phyloP scores from a whole-genome alignment of 2,888 invertebrate genomes.

The Ephialtes manifestator region DNA sequence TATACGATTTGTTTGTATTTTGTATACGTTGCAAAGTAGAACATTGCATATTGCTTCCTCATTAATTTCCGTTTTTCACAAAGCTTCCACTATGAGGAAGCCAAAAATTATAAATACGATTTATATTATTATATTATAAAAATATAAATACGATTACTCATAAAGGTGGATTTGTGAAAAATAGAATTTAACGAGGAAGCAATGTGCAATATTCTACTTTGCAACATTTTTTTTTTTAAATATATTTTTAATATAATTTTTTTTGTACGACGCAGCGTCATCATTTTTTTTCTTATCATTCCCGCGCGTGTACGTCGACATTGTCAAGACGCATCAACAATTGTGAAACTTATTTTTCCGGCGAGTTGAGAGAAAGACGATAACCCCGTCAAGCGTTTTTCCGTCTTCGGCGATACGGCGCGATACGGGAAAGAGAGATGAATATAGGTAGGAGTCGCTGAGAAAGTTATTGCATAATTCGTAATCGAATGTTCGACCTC shows the following conservation, averaged over 20 bases:
- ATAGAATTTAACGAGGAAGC: not conserved
- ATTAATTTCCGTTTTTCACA: too few relatives aligned
- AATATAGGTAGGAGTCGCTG: not conserved
- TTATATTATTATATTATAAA: too few relatives aligned
- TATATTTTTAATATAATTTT: too few relatives aligned
- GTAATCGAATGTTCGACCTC: constrained; percentile 33
- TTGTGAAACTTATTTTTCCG: constrained; percentile 43
- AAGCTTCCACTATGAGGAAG: too few relatives aligned
- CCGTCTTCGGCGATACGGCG: constrained; percentile 11
- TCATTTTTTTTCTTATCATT: not conserved
- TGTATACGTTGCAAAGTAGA: too few relatives aligned
- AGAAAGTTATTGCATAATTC: constrained; percentile 48
- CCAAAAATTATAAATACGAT: too few relatives aligned
- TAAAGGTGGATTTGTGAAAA: too few relatives aligned
- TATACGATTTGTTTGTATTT: too few relatives aligned
- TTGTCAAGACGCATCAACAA: not conserved
- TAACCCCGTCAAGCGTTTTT: constrained; percentile 45
- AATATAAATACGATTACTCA: too few relatives aligned
- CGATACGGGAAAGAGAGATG: not conserved
- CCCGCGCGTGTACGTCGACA: not conserved
- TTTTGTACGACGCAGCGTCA: not conserved
- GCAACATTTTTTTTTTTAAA: not conserved
- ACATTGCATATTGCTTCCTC: too few relatives aligned
- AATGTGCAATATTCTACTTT: not conserved
- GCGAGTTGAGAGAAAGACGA: constrained; percentile 24